A percentile compares a stretch with the other conserved stretches of the same genome.
These are phyloP conservation scores for Pteruthius melanotis DNA, from an alignment of 2,113 vertebrate genomes.

Conservation along the genomic window DNA sequence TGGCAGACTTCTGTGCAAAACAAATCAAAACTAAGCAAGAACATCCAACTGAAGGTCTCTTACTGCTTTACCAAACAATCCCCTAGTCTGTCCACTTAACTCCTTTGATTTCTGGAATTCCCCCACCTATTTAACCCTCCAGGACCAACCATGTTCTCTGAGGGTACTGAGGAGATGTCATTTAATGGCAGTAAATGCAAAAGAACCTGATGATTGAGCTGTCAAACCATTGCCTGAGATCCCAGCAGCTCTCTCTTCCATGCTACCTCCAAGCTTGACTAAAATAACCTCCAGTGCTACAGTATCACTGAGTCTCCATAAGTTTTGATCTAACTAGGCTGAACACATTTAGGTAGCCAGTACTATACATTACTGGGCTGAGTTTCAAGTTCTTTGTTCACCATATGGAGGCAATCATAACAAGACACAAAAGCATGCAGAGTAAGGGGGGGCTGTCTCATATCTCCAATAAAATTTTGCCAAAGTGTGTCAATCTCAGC, in stretches of 20 bases:
- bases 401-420: conserved; percentile 64
- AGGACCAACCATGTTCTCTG: not conserved
- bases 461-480: conserved; percentile 67
- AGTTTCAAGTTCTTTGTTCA: conserved; percentile 69
- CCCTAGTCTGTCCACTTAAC: not conserved
- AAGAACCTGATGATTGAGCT: not conserved
- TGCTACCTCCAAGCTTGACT: conserved; percentile 21
- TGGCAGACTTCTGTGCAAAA: not conserved
- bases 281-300: conserved; percentile 56
- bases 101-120: not conserved
- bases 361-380: conserved; percentile 70
- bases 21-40: not conserved
- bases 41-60: not conserved
- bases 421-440: conserved; percentile 55
- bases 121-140: not conserved
- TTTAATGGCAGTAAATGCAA: not conserved
- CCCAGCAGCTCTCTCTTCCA: not conserved
- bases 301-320: conserved; percentile 52
- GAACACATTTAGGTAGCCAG: conserved; percentile 68
- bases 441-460: conserved; percentile 59
- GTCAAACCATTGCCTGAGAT: conserved; percentile 16
- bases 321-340: conserved; percentile 64
- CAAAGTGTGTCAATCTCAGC: conserved; percentile 65
- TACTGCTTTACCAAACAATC: not conserved
- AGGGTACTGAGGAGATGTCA: not conserved